Evolutionary conservation across 2,888 invertebrate genomes (phyloP).

Genomic region (Dendrolimus houi): DNA sequence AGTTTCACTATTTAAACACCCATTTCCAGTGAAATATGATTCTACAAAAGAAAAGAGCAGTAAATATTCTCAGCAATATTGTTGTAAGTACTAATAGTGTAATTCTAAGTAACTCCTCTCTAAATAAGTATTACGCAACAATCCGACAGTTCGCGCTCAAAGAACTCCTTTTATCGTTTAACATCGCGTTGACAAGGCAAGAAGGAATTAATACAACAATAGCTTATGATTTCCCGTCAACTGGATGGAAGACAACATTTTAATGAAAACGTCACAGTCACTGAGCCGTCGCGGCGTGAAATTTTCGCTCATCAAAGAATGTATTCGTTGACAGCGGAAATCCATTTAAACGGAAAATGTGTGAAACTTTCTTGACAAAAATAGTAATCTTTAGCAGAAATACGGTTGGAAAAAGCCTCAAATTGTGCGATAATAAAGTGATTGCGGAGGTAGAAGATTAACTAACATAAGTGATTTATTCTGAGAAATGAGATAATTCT

Average conservation of each 20-base stretch:
- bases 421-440: background rate
- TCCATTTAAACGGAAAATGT: conserved; percentile 38
- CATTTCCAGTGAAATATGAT: too few relatives aligned
- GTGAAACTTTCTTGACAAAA: conserved; percentile 27
- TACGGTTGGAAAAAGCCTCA: background rate
- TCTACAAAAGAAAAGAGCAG: too few relatives aligned
- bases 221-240: conserved; percentile 41
- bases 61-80: too few relatives aligned
- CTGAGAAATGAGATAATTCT: too few relatives aligned
- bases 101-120: background rate
- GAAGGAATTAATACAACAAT: conserved; percentile 40
- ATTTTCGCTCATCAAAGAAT: conserved; percentile 38
- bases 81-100: too few relatives aligned
- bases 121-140: background rate
- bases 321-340: conserved; percentile 34
- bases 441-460: too few relatives aligned
- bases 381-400: background rate
- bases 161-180: conserved; percentile 25
- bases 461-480: too few relatives aligned
- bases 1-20: too few relatives aligned
- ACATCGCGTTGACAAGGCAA: conserved; percentile 18
- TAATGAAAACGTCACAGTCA: conserved; percentile 51
- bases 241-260: conserved; percentile 40
- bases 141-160: conserved; percentile 21
- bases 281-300: conserved; percentile 15